Evolutionary conservation across 2,797 vertebrate genomes (phyloP).

Genomic region (Fistularia tabacaria): DNA sequence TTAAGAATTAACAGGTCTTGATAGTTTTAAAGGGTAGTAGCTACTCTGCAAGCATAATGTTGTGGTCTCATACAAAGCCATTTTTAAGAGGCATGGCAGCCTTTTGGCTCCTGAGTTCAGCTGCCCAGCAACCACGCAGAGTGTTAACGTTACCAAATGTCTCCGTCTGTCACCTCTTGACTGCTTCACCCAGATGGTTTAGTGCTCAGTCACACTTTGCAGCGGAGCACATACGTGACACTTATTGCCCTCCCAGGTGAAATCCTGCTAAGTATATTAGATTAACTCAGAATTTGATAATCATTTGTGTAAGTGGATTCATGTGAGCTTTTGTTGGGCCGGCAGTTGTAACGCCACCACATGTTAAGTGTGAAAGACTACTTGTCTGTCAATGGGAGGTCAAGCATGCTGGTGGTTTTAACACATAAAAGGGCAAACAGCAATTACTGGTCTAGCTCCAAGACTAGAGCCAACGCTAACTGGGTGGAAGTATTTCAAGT

Average conservation of each 20-base stretch:
- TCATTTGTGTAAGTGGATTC: constrained; percentile 36
- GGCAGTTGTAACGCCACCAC: constrained; percentile 28
- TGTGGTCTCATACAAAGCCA: constrained; percentile 36
- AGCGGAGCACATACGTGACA: constrained; percentile 15
- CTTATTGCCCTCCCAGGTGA: constrained; percentile 24
- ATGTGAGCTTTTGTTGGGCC: constrained; percentile 47
- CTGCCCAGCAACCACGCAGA: constrained; percentile 45
- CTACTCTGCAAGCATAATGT: constrained; percentile 34
- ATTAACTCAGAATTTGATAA: constrained; percentile 46
- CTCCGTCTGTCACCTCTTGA: constrained; percentile 25
- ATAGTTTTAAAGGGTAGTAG: too few species aligned
- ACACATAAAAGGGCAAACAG: constrained; percentile 41
- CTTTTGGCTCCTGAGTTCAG: constrained; percentile 48
- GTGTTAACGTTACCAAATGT: constrained; percentile 41
- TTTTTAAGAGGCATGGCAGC: constrained; percentile 39
- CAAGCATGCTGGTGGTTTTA: constrained; percentile 48
- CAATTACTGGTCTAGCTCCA: constrained; percentile 34
- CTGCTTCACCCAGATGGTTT: constrained; percentile 20
- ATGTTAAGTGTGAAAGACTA: constrained; percentile 44
- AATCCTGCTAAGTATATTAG: constrained; percentile 33
- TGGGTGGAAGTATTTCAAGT: constrained; percentile 41
- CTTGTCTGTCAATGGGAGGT: constrained; percentile 53
- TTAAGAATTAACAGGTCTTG: too few species aligned
- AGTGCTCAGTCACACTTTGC: constrained; percentile 5
- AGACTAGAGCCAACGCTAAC: constrained; percentile 43